Base-by-base conservation (phyloP, 2,888 invertebrate genomes). In the Caenorhabditis sulstoni region DNA sequence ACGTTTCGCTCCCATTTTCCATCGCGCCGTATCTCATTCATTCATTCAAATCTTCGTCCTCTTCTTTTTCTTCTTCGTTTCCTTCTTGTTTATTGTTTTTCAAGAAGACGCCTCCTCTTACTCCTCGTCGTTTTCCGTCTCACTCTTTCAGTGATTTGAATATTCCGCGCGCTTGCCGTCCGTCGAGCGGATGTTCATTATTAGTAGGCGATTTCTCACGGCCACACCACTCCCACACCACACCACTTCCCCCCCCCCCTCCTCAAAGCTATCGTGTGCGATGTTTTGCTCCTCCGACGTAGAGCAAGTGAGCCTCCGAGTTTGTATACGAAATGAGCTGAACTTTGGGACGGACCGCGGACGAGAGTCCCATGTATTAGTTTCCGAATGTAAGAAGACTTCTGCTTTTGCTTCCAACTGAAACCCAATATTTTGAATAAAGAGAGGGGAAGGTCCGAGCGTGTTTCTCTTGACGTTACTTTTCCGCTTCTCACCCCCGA, bases 391-490 rank as follows among this genome's bases (percentile, higher is more conserved):
- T 45, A 61, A 50, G 41, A 57, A 47, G 35, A 41, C 7, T 29
- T 29, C 29, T 29, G 29, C 29, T 29, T 29, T 29, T 29, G 29
- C 29, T 29, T 29, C 29, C 29, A 29, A 23, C 29, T 53, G 71
- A 62, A 71, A 71, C 55, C 41, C 47, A 62, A 71, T 71, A 71
- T 71, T 71, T 53, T 61, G 53, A 61, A 68, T 70, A 47, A 66
- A 57, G 39, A 39, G 35, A 35, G 53, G 41, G 52, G 29, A 11
- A 39, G 49, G 49, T 44, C 44, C 5, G 11, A 59, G 39, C 47
- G 22, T 18, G 16, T 18, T 67, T 52, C 16, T 58, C 55, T 47
- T n/a, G 12, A 52, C 22, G 52, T 52, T 52, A 52, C 23, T 52
- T 29, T 29, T 61, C 22, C 14, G n/a, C 29, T 22, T 23, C 4